Conservation (phyloP, 2,113 vertebrate species). For the Sapayoa aenigma region DNA sequence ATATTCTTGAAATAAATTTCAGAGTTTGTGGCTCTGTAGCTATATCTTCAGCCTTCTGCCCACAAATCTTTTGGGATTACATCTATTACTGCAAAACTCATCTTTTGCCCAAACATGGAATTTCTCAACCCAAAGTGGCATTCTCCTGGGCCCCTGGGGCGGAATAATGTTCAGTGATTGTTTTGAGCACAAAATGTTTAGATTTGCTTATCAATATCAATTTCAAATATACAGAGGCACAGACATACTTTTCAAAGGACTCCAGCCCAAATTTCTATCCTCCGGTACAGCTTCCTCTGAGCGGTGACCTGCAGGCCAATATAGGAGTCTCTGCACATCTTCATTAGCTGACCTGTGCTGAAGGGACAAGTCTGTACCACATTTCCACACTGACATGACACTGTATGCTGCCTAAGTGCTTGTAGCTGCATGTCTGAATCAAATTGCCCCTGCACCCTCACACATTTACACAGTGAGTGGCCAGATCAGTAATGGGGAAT, state of each 20-base stretch:
- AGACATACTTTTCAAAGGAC: not conserved
- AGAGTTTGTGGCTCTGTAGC: not conserved
- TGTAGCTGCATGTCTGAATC: not conserved
- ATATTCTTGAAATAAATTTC: constrained; percentile 16
- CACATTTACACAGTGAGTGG: not conserved
- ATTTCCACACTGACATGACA: not conserved
- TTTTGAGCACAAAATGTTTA: not conserved
- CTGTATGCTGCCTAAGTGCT: not conserved
- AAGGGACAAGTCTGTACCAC: not conserved
- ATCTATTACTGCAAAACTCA: constrained; percentile 5
- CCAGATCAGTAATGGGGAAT: not conserved
- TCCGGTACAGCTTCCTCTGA: not conserved
- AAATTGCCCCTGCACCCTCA: not conserved
- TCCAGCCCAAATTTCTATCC: not conserved
- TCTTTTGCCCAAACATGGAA: constrained; percentile 27
- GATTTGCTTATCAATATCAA: accelerated
- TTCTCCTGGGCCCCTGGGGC: not conserved
- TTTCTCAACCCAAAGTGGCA: constrained; percentile 1
- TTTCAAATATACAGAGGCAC: not conserved
- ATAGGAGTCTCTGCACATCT: not conserved
- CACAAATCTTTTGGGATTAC: constrained; percentile 15
- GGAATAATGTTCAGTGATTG: not conserved
- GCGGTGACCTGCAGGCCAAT: not conserved
- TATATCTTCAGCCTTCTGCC: not conserved
- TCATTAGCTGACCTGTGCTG: not conserved